Base-by-base conservation (phyloP, 2,888 invertebrate species). In the Myathropa florea region DNA sequence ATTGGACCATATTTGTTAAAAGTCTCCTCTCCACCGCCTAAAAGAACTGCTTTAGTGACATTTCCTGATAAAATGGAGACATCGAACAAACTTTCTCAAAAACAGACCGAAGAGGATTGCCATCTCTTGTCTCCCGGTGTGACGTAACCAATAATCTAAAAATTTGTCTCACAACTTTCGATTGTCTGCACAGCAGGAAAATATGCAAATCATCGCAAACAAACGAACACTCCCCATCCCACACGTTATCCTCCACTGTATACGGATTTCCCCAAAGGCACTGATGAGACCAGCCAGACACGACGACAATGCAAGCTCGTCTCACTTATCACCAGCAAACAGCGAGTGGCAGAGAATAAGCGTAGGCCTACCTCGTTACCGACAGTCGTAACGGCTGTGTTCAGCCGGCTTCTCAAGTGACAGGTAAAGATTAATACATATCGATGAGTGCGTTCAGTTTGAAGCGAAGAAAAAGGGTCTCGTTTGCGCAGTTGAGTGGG, bases 361-460 rank as follows among this genome's bases (percentile, higher is more conserved):
- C 70, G 83, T 79, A 68, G 79, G 83, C 53, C 10, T 39, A 30
- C 63, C 55, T 57, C 63, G 33, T 68, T 63, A 36, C 23, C 59
- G 59, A 59, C 24, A 28, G 21, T 61, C 67, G 26, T 68, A 7
- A 46, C 46, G n/a, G 46, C 33, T 68, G 26, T 63, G 39, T 30
- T 39, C 46, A 26, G 57, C 55, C 68, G 33, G n/a, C n/a, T 79
- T 21, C 57, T n/a, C 68, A 55, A 46, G 68, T 79, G 73, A 83
- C 73, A 83, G 79, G 53, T 79, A 57, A 30, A 59, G 78, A 83
- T 83, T 75, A 79, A 75, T 70, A 60, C 46, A 53, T 79, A 79
- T 79, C 83, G 79, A 65, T 73, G 79, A 79, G 68, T 83, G 57
- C 73, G 46, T 72, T 67, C 18, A 23, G 53, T 71, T 67, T 71